Evolutionary conservation across 2,888 invertebrate genomes (phyloP).

Genomic region (Hesperia comma): DNA sequence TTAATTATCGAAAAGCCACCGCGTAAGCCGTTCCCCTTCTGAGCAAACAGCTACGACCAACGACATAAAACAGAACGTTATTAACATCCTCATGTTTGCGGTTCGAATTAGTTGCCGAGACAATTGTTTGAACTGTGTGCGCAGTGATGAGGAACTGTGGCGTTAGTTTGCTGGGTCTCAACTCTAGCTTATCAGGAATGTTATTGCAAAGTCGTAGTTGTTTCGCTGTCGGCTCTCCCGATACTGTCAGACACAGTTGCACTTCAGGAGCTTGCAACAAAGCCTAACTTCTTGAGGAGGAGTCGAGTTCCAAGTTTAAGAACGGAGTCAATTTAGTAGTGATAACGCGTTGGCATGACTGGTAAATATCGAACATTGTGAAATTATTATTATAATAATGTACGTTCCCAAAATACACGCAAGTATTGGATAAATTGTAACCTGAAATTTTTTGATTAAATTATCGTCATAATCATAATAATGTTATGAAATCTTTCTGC

Average conservation of each 20-base stretch:
- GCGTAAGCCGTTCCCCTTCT: slow-evolving; percentile 24
- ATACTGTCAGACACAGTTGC: slow-evolving; percentile 58
- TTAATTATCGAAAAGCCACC: slow-evolving; percentile 29
- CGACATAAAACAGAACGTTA: slow-evolving; percentile 29
- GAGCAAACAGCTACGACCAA: slow-evolving; percentile 25
- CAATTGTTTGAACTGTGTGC: slow-evolving; percentile 46
- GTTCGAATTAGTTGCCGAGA: slow-evolving; percentile 43
- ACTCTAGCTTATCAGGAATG: slow-evolving; percentile 55
- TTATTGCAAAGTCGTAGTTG: slow-evolving; percentile 51
- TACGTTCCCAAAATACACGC: background rate
- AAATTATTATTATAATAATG: background rate
- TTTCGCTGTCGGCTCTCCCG: slow-evolving; percentile 48
- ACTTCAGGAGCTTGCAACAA: slow-evolving; percentile 70
- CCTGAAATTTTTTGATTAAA: background rate
- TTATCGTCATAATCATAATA: background rate
- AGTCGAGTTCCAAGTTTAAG: slow-evolving; percentile 42
- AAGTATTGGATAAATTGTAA: background rate
- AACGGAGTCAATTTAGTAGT: slow-evolving; percentile 14
- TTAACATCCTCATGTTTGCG: slow-evolving; percentile 35
- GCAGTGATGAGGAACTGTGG: slow-evolving; percentile 48
- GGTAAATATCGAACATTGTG: background rate
- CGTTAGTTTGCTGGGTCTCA: slow-evolving; percentile 54
- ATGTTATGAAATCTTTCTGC: background rate
- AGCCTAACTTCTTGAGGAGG: slow-evolving; percentile 66
- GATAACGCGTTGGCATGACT: background rate